Evolutionary conservation across 2,113 vertebrate genomes (phyloP).

Genomic region (Platycercus adscitus): DNA sequence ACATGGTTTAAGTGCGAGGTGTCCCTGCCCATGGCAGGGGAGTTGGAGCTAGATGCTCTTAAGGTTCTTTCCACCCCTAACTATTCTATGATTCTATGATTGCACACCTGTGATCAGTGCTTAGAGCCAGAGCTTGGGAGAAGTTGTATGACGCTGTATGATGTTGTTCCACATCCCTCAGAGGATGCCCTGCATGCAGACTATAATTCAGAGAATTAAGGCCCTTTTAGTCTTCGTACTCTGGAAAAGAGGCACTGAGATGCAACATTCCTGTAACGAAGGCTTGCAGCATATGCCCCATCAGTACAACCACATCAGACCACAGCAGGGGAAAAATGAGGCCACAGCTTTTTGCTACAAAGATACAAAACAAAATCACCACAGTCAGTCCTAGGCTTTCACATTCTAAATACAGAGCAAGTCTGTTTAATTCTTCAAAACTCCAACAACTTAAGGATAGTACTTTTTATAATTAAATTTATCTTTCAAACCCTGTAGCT

Average conservation of each 20-base stretch:
- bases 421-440: background rate
- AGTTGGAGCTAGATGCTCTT: background rate
- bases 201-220: background rate
- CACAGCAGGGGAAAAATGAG: fast-evolving
- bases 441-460: background rate
- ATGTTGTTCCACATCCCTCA: background rate
- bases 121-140: background rate
- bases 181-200: background rate
- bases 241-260: background rate
- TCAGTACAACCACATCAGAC: background rate
- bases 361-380: background rate
- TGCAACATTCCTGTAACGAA: background rate
- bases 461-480: background rate
- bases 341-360: background rate
- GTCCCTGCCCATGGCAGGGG: background rate
- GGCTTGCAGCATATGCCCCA: background rate
- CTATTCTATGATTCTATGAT: background rate
- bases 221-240: background rate
- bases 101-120: background rate
- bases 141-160: background rate
- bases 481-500: background rate
- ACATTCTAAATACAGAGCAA: background rate
- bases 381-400: fast-evolving
- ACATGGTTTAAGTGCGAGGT: background rate
- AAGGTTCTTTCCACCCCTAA: background rate